Evolutionary conservation across 2,888 invertebrate species (phyloP), one percentile per base, ranked within the genome.

Genomic region (Trachelus troglodyta): DNA sequence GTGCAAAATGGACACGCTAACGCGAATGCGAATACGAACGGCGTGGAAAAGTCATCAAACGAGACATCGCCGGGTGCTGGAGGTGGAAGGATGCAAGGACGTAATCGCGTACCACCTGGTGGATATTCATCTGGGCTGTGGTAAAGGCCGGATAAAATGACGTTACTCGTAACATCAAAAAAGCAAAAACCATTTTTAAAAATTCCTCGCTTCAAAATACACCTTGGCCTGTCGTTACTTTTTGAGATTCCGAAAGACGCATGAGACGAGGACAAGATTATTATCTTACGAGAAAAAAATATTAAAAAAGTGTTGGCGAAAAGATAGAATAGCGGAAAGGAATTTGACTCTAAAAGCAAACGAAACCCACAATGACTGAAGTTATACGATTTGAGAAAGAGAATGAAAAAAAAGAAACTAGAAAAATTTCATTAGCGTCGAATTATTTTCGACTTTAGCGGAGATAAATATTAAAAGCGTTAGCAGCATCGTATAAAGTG

Each of bases 41-140:
- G 88, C 56, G 89, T 89, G 80, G 89, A 90, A 77, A 90, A 90
- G 76, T 90, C 91, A 73, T 87, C 83, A 79, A 77, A 79, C 30
- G 89, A 90, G 77, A 88, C 90, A 78, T 89, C 91, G 71, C 87
- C 89, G 11, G 84, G 79, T 35, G 71, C 71, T 34, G 71, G 71
- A 82, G 40, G 80, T 73, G 81, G 81, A 81, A 92, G 92, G 89
- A 91, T 91, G 82, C 88, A 92, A 83, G 86, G 87, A 79, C 93
- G 94, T 88, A 92, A 91, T 89, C 94, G 95, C 90, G 94, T 95
- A 83, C 95, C 95, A 76, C 95, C 95, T 76, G 95, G 95, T 86
- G 95, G 95, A 75, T 94, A 92, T 90, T 95, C 95, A 83, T 94
- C 94, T 83, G 94, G 95, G 83, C 93, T 95, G 83, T 95, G 95